These are phyloP conservation scores for Salvator merianae DNA, from an alignment of 2,113 vertebrate species.

Conservation along the genomic window DNA sequence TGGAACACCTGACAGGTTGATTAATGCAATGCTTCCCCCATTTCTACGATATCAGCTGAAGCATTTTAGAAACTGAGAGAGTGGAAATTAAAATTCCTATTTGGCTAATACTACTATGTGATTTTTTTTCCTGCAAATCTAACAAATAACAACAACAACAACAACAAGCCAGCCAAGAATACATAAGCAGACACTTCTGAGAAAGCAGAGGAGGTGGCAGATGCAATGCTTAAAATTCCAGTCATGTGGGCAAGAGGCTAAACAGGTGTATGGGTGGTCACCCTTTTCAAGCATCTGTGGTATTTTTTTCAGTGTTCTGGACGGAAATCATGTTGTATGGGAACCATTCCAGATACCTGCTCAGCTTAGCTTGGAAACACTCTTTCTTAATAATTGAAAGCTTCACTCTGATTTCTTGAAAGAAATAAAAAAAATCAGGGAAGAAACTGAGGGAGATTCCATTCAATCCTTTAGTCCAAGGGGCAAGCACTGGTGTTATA, in stretches of 20 bases:
- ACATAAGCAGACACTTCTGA: background rate
- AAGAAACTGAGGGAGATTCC: background rate
- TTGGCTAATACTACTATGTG: background rate
- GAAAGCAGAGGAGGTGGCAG: background rate
- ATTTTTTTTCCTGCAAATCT: background rate
- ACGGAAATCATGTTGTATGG: background rate
- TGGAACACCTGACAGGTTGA: background rate
- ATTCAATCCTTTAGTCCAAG: constrained; percentile 20
- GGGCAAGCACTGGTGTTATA: background rate
- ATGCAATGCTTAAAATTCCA: background rate
- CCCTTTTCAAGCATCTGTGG: background rate
- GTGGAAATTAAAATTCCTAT: background rate
- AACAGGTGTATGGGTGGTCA: background rate
- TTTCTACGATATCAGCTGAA: background rate
- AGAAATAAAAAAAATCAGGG: background rate
- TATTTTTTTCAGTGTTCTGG: background rate
- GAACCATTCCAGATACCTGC: background rate
- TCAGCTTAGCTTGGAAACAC: background rate
- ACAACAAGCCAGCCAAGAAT: background rate
- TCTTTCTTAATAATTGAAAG: background rate
- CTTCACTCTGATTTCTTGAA: background rate
- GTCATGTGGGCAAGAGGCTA: background rate
- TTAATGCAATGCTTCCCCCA: background rate
- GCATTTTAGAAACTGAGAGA: constrained; percentile 18
- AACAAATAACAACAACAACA: background rate